Conservation (phyloP, 2,113 vertebrate genomes). For the Heloderma charlesbogerti region DNA sequence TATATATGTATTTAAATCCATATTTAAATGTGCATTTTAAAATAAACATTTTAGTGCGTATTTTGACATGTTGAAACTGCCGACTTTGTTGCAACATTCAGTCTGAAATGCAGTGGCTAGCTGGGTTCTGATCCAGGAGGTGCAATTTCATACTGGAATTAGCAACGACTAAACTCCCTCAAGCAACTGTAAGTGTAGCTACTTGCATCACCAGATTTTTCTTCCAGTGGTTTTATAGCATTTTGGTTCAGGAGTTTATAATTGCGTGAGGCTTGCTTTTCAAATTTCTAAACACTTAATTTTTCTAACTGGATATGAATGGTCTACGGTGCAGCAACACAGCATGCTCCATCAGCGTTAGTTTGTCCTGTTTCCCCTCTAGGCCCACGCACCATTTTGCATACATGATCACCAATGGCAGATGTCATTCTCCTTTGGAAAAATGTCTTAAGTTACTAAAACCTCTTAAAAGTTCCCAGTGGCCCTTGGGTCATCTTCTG, state of each 20-base stretch:
- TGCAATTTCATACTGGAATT: not conserved
- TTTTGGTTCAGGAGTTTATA: not conserved
- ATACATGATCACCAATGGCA: not conserved
- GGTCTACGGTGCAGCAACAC: not conserved
- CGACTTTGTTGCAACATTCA: not conserved
- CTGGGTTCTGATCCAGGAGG: not conserved
- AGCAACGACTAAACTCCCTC: not conserved
- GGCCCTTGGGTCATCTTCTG: not conserved
- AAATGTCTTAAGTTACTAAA: not conserved
- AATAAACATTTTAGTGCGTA: too few relatives aligned
- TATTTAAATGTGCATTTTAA: too few relatives aligned
- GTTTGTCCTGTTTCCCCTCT: not conserved
- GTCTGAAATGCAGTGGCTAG: not conserved
- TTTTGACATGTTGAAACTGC: not conserved
- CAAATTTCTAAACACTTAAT: not conserved
- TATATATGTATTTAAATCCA: too few relatives aligned
- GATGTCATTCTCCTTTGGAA: not conserved
- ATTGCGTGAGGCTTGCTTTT: not conserved
- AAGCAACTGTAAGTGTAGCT: not conserved
- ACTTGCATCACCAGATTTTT: not conserved
- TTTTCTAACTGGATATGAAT: not conserved
- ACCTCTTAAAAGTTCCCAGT: not conserved
- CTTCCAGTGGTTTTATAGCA: not conserved
- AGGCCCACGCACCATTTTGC: not conserved
- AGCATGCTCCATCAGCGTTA: not conserved